Conservation (phyloP, 2,888 invertebrate genomes). For the Ormyrus thymus region DNA sequence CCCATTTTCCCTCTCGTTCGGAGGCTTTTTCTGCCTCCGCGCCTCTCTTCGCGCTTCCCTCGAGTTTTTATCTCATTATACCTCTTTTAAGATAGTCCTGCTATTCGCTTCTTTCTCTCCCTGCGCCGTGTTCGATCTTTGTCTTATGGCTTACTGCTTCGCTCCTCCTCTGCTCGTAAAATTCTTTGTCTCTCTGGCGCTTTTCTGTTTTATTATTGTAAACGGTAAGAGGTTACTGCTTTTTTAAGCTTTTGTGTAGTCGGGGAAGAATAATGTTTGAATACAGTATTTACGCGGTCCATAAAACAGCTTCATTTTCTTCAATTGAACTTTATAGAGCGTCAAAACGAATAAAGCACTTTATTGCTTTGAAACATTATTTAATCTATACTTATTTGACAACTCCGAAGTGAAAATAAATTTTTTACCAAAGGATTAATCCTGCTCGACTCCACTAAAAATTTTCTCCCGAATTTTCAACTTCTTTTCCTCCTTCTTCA, state of each 20-base stretch:
- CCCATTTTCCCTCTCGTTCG: constrained; percentile 28
- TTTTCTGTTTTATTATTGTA: neutral
- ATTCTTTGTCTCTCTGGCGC: constrained; percentile 6
- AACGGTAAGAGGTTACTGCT: neutral
- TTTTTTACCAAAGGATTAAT: too few relatives aligned
- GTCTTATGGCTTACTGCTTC: neutral
- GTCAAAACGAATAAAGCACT: too few relatives aligned
- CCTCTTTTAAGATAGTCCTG: constrained; percentile 9
- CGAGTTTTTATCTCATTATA: constrained; percentile 46
- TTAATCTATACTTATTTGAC: too few relatives aligned
- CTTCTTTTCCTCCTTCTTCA: too few relatives aligned
- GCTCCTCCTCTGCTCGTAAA: neutral
- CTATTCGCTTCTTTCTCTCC: constrained; percentile 1
- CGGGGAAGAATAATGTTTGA: too few relatives aligned
- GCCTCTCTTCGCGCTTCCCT: neutral
- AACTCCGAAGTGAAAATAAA: too few relatives aligned
- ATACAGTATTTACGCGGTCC: too few relatives aligned
- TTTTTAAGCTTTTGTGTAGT: neutral
- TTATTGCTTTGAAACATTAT: too few relatives aligned
- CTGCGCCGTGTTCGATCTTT: neutral
- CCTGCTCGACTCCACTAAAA: too few relatives aligned
- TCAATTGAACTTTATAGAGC: too few relatives aligned
- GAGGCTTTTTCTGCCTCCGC: neutral
- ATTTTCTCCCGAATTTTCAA: too few relatives aligned
- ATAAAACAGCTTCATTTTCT: too few relatives aligned